These are phyloP conservation scores for Ormyrus nitidulus DNA, from an alignment of 2,888 invertebrate species.

Conservation along the genomic window DNA sequence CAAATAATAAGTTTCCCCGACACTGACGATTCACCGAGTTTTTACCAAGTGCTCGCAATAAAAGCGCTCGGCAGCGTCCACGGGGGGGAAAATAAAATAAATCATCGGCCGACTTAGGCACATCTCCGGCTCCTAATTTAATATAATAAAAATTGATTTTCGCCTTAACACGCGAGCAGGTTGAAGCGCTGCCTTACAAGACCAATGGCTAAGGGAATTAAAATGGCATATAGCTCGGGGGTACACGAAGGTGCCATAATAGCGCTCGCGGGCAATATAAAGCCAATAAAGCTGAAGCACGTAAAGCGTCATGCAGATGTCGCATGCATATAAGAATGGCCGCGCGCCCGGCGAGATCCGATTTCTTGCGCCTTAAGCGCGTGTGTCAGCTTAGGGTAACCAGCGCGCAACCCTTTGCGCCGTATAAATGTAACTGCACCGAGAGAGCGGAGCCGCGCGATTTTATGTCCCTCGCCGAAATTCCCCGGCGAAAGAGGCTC, in stretches of 20 bases:
- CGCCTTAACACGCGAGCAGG: slow-evolving; percentile 23
- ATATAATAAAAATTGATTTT: slow-evolving; percentile 50
- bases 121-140: slow-evolving; percentile 1
- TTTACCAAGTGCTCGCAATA: too few relatives aligned
- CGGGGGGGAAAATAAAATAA: too few relatives aligned
- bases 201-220: slow-evolving; percentile 7
- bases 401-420: background rate
- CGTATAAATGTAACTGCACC: slow-evolving; percentile 33
- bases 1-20: too few relatives aligned
- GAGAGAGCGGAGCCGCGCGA: background rate
- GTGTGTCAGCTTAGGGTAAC: slow-evolving; percentile 29
- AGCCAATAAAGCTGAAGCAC: slow-evolving; percentile 56
- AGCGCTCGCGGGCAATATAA: slow-evolving; percentile 44
- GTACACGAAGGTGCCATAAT: slow-evolving; percentile 55
- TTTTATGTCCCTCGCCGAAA: slow-evolving; percentile 16
- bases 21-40: too few relatives aligned
- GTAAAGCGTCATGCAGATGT: slow-evolving; percentile 49
- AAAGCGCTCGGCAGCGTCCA: too few relatives aligned
- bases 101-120: too few relatives aligned
- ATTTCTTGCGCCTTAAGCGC: slow-evolving; percentile 38
- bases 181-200: background rate
- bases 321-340: slow-evolving; percentile 33
- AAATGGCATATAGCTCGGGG: slow-evolving; percentile 7
- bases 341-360: slow-evolving; percentile 18
- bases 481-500: background rate